phyloP scores from a whole-genome alignment of 1,140 invertebrate genomes.

The Anadara kagoshimensis region DNA sequence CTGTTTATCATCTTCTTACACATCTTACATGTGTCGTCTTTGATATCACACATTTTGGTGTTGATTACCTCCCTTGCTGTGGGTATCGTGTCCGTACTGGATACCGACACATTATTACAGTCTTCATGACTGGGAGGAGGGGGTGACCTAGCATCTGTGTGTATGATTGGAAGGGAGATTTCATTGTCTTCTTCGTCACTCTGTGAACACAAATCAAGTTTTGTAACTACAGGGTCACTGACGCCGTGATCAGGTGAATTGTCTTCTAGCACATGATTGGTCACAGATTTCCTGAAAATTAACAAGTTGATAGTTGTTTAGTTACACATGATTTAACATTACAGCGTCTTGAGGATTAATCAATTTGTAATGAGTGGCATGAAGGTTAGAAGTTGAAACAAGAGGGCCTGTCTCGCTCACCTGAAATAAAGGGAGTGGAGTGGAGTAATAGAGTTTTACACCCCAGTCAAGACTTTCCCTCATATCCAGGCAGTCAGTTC shows the following conservation, averaged over 20 bases:
- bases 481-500: too few species aligned
- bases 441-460: too few species aligned
- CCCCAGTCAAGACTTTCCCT: too few species aligned
- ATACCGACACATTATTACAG: slow-evolving; percentile 24
- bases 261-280: slow-evolving; percentile 4
- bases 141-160: slow-evolving; percentile 27
- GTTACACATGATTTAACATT: too few species aligned
- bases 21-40: too few species aligned
- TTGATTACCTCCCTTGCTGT: slow-evolving; percentile 28
- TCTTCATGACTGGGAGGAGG: neutral
- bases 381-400: too few species aligned
- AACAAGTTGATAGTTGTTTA: neutral
- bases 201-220: slow-evolving; percentile 18
- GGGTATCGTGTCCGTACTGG: slow-evolving; percentile 29
- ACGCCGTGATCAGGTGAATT: slow-evolving; percentile 20
- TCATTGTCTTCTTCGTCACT: slow-evolving; percentile 34
- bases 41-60: too few species aligned
- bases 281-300: slow-evolving; percentile 25
- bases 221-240: slow-evolving; percentile 7
- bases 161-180: neutral
- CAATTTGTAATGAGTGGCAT: too few species aligned
- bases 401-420: too few species aligned
- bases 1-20: too few species aligned
- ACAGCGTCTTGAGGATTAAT: too few species aligned
- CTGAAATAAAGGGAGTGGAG: too few species aligned